A percentile compares a stretch with the other conserved stretches of the same genome.
Evolutionary conservation across 2,888 invertebrate genomes (phyloP).

Genomic region (Salpingus planirostris): DNA sequence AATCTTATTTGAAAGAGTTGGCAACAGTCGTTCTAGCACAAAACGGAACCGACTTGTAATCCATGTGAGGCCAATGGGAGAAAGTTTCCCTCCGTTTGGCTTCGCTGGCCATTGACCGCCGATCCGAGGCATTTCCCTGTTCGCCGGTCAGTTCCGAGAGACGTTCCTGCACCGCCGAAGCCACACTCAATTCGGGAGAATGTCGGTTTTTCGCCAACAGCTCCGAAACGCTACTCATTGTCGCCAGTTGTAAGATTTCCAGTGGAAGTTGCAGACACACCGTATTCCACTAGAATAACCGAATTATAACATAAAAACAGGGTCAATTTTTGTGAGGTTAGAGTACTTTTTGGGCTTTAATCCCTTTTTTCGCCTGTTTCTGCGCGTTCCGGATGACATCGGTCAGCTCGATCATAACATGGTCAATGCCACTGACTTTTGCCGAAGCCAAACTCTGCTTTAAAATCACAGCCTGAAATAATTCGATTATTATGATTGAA

Average conservation of each 20-base stretch:
- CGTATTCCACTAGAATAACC: constrained; percentile 73
- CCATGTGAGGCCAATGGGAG: constrained; percentile 93
- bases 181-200: constrained; percentile 79
- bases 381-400: constrained; percentile 64
- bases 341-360: constrained; percentile 80
- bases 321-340: neutral
- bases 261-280: constrained; percentile 76
- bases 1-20: too few relatives aligned
- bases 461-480: constrained; percentile 74
- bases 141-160: constrained; percentile 63
- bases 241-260: constrained; percentile 68
- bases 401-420: constrained; percentile 69
- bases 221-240: constrained; percentile 71
- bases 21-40: too few relatives aligned
- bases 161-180: constrained; percentile 82
- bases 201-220: constrained; percentile 73
- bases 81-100: constrained; percentile 85
- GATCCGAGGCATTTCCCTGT: constrained; percentile 43
- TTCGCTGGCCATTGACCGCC: constrained; percentile 81
- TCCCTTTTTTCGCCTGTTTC: constrained; percentile 69
- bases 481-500: too few relatives aligned
- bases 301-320: neutral
- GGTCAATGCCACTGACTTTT: constrained; percentile 58
- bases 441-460: constrained; percentile 70
- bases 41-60: constrained; percentile 71